Percentiles rank a stretch among this genome's conserved stretches.
Conservation (phyloP, 2,888 invertebrate species). For the Pristionchus mayeri region DNA sequence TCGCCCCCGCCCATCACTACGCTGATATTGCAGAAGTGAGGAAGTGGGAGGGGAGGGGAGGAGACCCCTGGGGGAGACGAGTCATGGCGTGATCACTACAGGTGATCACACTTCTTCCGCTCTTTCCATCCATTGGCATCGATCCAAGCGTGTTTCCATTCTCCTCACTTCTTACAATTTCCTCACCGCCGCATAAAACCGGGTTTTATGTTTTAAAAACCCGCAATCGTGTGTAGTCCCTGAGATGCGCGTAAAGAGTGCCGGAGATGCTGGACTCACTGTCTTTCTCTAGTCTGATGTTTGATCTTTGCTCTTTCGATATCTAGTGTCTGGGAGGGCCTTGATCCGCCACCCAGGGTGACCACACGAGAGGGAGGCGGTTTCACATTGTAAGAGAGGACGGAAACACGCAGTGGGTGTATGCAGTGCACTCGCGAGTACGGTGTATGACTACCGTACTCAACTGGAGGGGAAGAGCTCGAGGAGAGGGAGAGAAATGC, state of each 20-base stretch:
- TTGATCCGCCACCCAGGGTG: background rate
- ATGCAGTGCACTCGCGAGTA: constrained; percentile 31
- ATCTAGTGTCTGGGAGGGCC: constrained; percentile 15
- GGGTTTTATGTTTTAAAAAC: no score
- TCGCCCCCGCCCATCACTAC: constrained; percentile 84
- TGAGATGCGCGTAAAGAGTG: background rate
- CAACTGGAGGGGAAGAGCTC: background rate
- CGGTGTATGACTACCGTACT: constrained; percentile 3
- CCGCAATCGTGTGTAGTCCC: no score
- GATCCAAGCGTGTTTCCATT: background rate
- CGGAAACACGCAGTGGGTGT: background rate
- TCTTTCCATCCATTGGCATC: background rate
- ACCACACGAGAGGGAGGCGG: background rate
- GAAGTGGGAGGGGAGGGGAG: no score
- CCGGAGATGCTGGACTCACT: constrained; percentile 6
- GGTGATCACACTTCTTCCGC: background rate
- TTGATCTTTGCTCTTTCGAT: background rate
- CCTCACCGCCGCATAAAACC: background rate
- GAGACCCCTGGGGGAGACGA: background rate
- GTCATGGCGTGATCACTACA: constrained; percentile 8
- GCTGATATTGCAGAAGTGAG: constrained; percentile 86
- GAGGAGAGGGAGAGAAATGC: background rate
- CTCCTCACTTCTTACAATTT: background rate
- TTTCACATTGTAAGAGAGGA: background rate
- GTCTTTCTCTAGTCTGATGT: background rate